phyloP scores from a whole-genome alignment of 1,140 invertebrate genomes.

The Lysiphlebus fabarum region DNA sequence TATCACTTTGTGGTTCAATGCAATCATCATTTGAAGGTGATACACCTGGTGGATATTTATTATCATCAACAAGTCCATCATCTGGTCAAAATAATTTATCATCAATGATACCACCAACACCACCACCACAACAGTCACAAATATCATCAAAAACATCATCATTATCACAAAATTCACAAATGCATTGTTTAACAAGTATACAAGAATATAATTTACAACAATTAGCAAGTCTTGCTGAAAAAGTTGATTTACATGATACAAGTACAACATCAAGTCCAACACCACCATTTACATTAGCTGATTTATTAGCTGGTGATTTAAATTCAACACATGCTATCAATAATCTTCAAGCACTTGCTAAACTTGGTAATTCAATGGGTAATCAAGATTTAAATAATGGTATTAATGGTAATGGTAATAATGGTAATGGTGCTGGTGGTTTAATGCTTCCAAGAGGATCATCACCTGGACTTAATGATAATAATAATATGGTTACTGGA shows the following conservation, averaged over 20 bases:
- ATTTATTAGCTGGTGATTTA: constrained; percentile 70
- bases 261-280: constrained; percentile 66
- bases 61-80: constrained; percentile 42
- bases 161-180: constrained; percentile 48
- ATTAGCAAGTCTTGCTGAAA: constrained; percentile 74
- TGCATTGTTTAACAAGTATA: constrained; percentile 65
- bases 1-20: constrained; percentile 66
- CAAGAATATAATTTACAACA: constrained; percentile 81
- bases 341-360: constrained; percentile 84
- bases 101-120: constrained; percentile 53
- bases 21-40: constrained; percentile 77
- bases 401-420: constrained; percentile 45
- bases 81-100: constrained; percentile 51
- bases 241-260: constrained; percentile 51
- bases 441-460: constrained; percentile 53
- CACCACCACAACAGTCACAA: constrained; percentile 29
- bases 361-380: constrained; percentile 68
- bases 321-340: constrained; percentile 73
- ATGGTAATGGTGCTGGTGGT: constrained; percentile 45
- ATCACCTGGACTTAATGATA: constrained; percentile 55
- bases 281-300: constrained; percentile 67
- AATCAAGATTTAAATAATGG: constrained; percentile 57
- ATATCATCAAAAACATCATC: constrained; percentile 38
- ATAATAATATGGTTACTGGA: constrained; percentile 48
- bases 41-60: constrained; percentile 42